phyloP scores from a whole-genome alignment of 2,113 vertebrate genomes.

The Gobio gobio region DNA sequence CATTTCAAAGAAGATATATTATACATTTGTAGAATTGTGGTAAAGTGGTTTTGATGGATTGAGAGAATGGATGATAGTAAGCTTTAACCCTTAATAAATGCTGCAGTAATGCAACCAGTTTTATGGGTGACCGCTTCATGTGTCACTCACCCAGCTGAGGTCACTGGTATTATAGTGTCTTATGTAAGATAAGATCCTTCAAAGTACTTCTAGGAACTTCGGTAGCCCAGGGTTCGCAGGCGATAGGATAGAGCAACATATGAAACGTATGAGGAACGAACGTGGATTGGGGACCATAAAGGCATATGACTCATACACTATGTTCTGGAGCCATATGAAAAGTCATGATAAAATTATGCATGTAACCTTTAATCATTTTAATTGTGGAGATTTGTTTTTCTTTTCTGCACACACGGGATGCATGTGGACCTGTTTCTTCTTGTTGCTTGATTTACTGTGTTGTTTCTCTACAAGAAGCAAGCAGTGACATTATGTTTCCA shows the following conservation, averaged over 20 bases:
- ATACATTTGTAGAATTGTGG: no score
- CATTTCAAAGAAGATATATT: not conserved
- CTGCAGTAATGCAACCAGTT: not conserved
- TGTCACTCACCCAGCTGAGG: conserved; percentile 2
- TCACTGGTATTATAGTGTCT: conserved; percentile 16
- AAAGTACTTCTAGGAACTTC: not conserved
- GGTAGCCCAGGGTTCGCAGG: not conserved
- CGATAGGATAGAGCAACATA: not conserved
- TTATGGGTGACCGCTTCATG: not conserved
- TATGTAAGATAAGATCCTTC: not conserved
- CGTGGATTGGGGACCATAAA: not conserved
- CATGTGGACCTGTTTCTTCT: not conserved
- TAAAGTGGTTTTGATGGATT: not conserved
- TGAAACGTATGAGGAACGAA: not conserved
- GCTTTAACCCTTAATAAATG: not conserved
- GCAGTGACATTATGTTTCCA: no score
- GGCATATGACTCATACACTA: not conserved
- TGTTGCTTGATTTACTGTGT: not conserved
- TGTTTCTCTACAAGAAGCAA: not conserved
- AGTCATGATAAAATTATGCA: not conserved
- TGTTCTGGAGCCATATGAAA: not conserved
- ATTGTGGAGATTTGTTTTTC: not conserved
- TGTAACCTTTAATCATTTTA: not conserved
- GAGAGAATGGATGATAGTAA: not conserved
- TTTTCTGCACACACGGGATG: not conserved